Evolutionary conservation across 2,113 vertebrate genomes (phyloP), one percentile per base, ranked within the genome.

Genomic region (Percopsis transmontana): DNA sequence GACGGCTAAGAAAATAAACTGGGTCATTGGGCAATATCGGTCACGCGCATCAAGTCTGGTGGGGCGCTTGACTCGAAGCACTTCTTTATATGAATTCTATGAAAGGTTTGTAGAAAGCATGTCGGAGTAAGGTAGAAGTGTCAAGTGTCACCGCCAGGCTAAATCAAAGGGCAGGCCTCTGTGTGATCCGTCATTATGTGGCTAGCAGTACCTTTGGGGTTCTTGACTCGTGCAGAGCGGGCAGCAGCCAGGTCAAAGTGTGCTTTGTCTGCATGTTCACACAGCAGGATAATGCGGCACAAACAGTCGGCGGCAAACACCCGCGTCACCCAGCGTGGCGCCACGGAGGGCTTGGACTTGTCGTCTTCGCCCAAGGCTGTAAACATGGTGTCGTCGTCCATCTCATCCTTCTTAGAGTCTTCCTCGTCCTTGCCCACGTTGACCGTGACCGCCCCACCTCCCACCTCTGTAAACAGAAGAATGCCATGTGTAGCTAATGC

Each of bases 381-480:
- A 83, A 99, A 99, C 97, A 99, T 99, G 47, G 90, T 95, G 76
- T 99, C 97, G 2, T 99, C 97, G 9, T 99, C 97, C 92, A 97
- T 97, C 89, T 98, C 97, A 24, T 98, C 97, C 74, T 98, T 98
- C 88, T 99, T 99, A 0, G 90, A 90, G 85, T 93, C 92, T 48
- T 98, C 96, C 73, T 98, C 97, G 64, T 99, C 97, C 70, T 95
- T 97, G 50, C 93, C 93, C 79, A 94, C 88, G 63, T 94, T 90
- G 51, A 98, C 86, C 0, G 87, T 86, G 70, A 94, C 88, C 2
- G 94, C 80, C 57, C 74, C 53, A 2, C 93, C 92, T 42, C 94
- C 94, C 62, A 96, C 93, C 58, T 99, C 97, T 99, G 38, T 23
- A 80, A 82, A 38, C 16, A 23, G 66, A 55, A 75, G 12, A 0